Percentiles rank a stretch among this genome's conserved stretches.
Conservation (phyloP, 2,113 vertebrate species). For the Platysteira castanea region DNA sequence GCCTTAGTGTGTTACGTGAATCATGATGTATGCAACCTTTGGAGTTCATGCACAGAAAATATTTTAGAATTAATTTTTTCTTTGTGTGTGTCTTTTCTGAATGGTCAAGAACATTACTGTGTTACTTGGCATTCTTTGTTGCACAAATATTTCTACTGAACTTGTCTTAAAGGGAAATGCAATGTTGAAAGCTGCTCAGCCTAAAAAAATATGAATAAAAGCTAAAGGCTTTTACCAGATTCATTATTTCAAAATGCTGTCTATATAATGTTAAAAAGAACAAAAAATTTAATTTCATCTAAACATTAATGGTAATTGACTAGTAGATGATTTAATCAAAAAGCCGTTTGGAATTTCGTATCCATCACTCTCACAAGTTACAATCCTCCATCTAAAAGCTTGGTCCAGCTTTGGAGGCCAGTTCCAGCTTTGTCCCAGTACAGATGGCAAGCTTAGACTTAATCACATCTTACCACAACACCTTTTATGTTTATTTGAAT, state of each 20-base stretch:
- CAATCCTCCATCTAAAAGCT: neutral
- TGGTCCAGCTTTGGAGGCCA: neutral
- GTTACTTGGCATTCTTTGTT: neutral
- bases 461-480: neutral
- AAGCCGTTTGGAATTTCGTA: neutral
- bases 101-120: neutral
- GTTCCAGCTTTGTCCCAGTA: neutral
- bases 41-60: neutral
- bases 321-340: neutral
- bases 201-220: neutral
- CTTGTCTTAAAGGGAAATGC: neutral
- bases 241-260: neutral
- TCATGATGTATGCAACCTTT: neutral
- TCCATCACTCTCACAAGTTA: neutral
- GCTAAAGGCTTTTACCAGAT: neutral
- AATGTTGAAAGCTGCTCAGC: neutral
- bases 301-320: neutral
- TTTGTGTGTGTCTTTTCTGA: neutral
- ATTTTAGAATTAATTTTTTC: neutral
- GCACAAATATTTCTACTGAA: neutral
- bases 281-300: neutral
- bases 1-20: neutral
- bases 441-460: neutral
- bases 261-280: neutral
- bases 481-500: neutral